Conservation (phyloP, 2,113 vertebrate genomes). For the Mola mola region DNA sequence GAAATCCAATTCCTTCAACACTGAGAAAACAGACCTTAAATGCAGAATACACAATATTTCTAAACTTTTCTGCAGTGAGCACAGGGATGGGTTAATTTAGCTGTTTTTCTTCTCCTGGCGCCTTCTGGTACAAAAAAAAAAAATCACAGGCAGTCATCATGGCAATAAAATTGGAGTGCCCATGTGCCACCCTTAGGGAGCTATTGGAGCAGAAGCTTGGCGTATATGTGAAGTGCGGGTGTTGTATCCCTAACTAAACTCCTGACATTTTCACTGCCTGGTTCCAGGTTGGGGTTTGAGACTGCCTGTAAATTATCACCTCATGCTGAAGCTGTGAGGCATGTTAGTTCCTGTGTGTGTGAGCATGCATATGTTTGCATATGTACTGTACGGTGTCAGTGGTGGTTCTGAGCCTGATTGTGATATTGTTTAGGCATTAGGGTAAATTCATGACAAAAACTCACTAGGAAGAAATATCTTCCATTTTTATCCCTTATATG, state of each 20-base stretch:
- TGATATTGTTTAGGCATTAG: conserved; percentile 17
- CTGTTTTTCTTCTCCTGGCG: conserved; percentile 44
- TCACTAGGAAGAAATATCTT: conserved; percentile 14
- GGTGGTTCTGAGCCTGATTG: conserved; percentile 26
- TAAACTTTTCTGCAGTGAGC: conserved; percentile 14
- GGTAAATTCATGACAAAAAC: conserved; percentile 35
- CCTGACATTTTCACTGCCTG: conserved; percentile 66
- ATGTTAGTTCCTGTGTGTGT: conserved; percentile 35
- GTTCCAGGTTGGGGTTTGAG: conserved; percentile 45
- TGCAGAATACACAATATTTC: too few species aligned
- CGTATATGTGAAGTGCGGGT: conserved; percentile 57
- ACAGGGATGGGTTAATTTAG: conserved; percentile 31
- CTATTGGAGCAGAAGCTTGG: conserved; percentile 40
- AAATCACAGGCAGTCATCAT: conserved; percentile 63
- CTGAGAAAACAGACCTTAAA: not conserved
- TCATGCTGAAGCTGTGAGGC: conserved; percentile 49
- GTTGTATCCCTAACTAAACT: conserved; percentile 67
- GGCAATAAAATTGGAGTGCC: conserved; percentile 61
- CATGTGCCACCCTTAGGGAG: conserved; percentile 54
- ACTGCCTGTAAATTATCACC: conserved; percentile 65
- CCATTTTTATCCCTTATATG: conserved; percentile 6
- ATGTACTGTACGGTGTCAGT: conserved; percentile 10
- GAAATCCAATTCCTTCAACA: conserved; percentile 19
- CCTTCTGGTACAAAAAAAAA: conserved; percentile 42
- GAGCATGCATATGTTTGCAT: not conserved